A percentile compares a stretch with the other conserved stretches of the same genome.
phyloP scores from a whole-genome alignment of 2,888 invertebrate species.

The Agrilus mali region DNA sequence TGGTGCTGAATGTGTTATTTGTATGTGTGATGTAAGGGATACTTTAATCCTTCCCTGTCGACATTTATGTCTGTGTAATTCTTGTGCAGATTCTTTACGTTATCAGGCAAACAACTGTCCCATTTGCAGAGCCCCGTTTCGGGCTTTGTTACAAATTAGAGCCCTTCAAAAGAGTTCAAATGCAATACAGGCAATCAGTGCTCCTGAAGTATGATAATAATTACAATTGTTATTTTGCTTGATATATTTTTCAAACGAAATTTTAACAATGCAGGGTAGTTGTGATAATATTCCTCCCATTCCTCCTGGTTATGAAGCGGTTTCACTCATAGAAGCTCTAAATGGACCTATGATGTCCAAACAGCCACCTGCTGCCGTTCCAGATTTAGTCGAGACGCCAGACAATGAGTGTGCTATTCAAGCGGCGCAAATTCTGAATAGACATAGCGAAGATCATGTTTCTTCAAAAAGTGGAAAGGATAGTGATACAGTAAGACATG shows the following conservation, averaged over 20 bases:
- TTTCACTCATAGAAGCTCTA: constrained; percentile 87
- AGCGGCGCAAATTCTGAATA: constrained; percentile 58
- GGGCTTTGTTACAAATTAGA: constrained; percentile 89
- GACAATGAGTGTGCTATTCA: constrained; percentile 53
- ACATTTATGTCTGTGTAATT: constrained; percentile 93
- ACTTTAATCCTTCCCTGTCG: constrained; percentile 94
- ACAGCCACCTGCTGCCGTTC: constrained; percentile 32
- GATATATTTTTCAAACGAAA: constrained; percentile 11
- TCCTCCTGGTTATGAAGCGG: constrained; percentile 86
- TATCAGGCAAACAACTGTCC: constrained; percentile 99
- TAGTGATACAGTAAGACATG: constrained; percentile 36
- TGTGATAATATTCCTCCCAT: constrained; percentile 81
- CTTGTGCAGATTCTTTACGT: constrained; percentile 91
- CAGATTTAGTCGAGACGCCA: constrained; percentile 40
- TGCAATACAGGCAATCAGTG: constrained; percentile 39
- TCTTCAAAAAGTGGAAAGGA: constrained; percentile 32
- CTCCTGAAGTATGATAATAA: constrained; percentile 45
- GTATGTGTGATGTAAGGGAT: constrained; percentile 96
- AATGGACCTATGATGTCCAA: constrained; percentile 73
- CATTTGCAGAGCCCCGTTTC: constrained; percentile 96
- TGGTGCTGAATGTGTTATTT: constrained; percentile 97
- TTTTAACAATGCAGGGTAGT: constrained; percentile 39
- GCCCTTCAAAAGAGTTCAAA: constrained; percentile 69
- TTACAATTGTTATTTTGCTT: constrained; percentile 1
- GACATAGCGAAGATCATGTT: constrained; percentile 37